Evolutionary conservation across 2,888 invertebrate species (phyloP), one percentile per base, ranked within the genome.

Genomic region (Phortica magna): DNA sequence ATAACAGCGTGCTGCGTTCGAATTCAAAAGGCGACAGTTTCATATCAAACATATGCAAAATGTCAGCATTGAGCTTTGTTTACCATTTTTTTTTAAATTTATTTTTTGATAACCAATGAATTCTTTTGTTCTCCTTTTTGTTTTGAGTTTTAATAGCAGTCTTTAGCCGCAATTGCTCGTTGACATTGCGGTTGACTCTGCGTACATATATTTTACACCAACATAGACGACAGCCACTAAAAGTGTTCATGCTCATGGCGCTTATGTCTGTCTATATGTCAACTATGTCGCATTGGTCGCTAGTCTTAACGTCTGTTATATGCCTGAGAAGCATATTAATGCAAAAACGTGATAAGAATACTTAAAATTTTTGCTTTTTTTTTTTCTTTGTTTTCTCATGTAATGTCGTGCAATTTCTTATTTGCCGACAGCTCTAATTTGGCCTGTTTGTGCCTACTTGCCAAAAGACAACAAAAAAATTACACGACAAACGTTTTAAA

Each of bases 271-370:
- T 48, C 48, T 48, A 14, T 48, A 12, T 48, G 48, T 9, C 48
- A 12, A 48, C 31, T 31, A 31, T 31, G 31, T 31, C 31, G 31
- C 31, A 31, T 31, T 31, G n/a, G 55, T 17, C 17, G 17, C 55
- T 17, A 55, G 55, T 7, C 55, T 17, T n/a, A 55, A 55, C 14
- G 14, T 7, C 19, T 17, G 10, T 22, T 0, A 59, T n/a, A 4
- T 10, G 61, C 39, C 48, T 64, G 70, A 14, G n/a, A 59, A 31
- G 71, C 61, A 71, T 43, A 64, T 75, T 75, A 71, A 75, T 70
- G 64, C 17, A 12, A 41, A 43, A 48, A 75, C 71, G 71, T 75
- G 71, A 68, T 75, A 71, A 39, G 75, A 61, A 71, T 75, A 70
- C 48, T 70, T 70, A 17, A 17, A 42, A 14, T 10, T 39, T 39